Base-by-base conservation (phyloP, 1,140 invertebrate genomes). In the Drosophila bipectinata region DNA sequence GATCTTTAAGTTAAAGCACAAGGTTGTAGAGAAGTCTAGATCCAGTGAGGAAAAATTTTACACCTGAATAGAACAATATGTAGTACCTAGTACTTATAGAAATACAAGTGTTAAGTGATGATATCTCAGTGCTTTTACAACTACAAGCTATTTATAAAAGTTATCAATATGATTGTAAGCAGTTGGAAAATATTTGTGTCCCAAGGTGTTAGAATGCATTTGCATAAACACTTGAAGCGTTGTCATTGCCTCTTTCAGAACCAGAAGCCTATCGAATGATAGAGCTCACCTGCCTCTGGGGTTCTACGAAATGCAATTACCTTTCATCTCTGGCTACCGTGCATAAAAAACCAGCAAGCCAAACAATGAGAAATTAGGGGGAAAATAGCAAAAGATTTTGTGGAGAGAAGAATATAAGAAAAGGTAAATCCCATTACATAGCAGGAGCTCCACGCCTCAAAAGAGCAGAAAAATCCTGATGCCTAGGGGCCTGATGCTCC, bases 191-290 rank as follows among this genome's bases (percentile, higher is more conserved):
- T 82, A 87, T 82, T 87, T 87, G 83, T 83, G 62, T 59, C 51
- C 48, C 51, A 72, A 91, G 89, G 89, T 91, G 89, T 91, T 90
- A 91, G 81, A 90, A 91, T 88, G 88, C 89, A 91, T 91, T 91
- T 89, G 71, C 83, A 91, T 91, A 91, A 91, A 85, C 82, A 90
- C 83, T 88, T 88, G 79, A 69, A 68, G 79, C 79, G 60, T 79
- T 88, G 83, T 88, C 83, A 88, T 51, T 51, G 74, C 64, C 78
- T 76, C 71, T 76, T 87, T 82, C 52, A 76, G 56, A 24, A 30
- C 44, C 44, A 34, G 51, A 41, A 21, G 49, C 28, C 28, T 6
- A 55, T 49, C 24, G 44, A 54, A 32, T 67, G 51, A 56, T 68
- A 21, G 49, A 39, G 41, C 41, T 56, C n/a, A 44, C 7, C 44